Conservation (phyloP, 2,113 vertebrate species). For the Gyps fulvus region DNA sequence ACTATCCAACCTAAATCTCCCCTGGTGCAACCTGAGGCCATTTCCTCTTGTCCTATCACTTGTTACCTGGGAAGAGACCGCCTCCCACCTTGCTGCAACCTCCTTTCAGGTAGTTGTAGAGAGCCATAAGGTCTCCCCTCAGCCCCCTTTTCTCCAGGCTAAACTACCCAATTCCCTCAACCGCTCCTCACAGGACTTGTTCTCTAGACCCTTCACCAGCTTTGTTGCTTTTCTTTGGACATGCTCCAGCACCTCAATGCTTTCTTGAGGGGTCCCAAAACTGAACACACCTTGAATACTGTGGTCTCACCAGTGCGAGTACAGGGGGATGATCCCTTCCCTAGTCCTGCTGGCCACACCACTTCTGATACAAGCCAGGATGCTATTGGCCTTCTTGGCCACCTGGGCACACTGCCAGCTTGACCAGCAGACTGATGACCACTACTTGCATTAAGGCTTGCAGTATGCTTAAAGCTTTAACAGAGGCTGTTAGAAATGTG, state of each 20-base stretch:
- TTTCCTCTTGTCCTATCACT: neutral
- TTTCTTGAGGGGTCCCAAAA: no score
- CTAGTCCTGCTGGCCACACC: neutral
- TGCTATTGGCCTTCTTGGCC: neutral
- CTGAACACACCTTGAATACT: no score
- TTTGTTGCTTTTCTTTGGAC: neutral
- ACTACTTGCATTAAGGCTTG: neutral
- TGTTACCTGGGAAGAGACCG: neutral
- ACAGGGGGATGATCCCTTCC: neutral
- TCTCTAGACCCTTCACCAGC: neutral
- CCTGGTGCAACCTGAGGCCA: fast-evolving
- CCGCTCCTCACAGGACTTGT: neutral
- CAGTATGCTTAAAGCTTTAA: neutral
- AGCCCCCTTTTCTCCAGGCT: neutral
- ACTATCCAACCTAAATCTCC: neutral
- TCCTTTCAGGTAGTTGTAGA: neutral
- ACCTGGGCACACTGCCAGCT: neutral
- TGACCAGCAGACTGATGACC: neutral
- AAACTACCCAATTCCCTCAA: neutral
- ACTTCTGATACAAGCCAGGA: neutral
- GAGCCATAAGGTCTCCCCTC: neutral
- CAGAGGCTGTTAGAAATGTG: neutral
- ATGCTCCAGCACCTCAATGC: no score
- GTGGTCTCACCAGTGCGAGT: no score
- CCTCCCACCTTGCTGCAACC: no score